Evolutionary conservation across 2,888 invertebrate genomes (phyloP).

Genomic region (Apamea epomidion): DNA sequence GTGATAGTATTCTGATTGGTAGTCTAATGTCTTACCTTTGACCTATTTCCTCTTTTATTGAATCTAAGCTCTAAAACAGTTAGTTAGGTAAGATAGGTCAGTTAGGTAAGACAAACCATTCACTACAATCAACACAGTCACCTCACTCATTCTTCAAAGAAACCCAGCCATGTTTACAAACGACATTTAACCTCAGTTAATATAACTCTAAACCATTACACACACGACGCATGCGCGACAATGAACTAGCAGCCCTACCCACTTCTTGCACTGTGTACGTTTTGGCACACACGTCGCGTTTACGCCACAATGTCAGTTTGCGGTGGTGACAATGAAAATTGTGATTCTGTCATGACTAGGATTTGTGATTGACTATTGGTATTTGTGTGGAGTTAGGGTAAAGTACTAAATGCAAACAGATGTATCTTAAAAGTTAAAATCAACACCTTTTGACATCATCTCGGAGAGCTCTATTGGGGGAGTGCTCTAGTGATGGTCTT

Average conservation of each 20-base stretch:
- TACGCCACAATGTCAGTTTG: constrained; percentile 64
- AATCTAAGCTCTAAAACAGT: background rate
- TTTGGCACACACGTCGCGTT: constrained; percentile 54
- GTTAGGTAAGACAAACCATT: too few species aligned
- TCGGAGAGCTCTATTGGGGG: too few species aligned
- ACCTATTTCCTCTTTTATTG: background rate
- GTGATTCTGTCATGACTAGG: constrained; percentile 49
- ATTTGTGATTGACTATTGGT: constrained; percentile 35
- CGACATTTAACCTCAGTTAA: constrained; percentile 25
- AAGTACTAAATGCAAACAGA: too few species aligned
- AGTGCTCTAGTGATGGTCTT: background rate
- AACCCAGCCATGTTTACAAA: constrained; percentile 15
- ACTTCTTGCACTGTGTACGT: background rate
- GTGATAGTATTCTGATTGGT: background rate
- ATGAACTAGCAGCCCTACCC: constrained; percentile 47
- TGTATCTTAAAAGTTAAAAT: too few species aligned
- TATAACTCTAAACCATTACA: constrained; percentile 30
- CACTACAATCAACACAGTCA: background rate
- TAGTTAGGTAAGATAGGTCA: too few species aligned
- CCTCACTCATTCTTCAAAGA: background rate
- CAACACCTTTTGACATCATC: too few species aligned
- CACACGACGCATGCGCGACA: constrained; percentile 52
- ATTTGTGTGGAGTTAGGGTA: too few species aligned
- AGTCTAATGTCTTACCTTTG: background rate
- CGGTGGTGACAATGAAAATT: constrained; percentile 67